Percentiles rank a stretch among this genome's conserved stretches.
Evolutionary conservation across 2,797 vertebrate genomes (phyloP).

Genomic region (Sebastes flavidus): DNA sequence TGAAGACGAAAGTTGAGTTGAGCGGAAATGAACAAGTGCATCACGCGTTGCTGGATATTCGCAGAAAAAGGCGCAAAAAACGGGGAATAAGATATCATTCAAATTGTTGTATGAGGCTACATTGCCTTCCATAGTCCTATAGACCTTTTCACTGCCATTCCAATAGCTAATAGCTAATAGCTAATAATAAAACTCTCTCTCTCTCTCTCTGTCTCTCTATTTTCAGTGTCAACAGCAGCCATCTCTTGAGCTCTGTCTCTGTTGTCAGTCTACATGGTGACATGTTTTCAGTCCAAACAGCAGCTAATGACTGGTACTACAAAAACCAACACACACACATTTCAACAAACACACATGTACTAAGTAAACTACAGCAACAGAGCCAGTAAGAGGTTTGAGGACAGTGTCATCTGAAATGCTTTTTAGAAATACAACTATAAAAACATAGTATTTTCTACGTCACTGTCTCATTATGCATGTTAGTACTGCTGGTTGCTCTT

Average conservation of each 20-base stretch:
- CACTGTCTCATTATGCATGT: background rate
- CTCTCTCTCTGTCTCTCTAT: background rate
- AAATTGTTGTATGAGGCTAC: no score
- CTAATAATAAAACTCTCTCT: background rate
- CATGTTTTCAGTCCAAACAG: conserved; percentile 21
- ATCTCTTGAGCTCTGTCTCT: background rate
- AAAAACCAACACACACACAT: background rate
- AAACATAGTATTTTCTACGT: no score
- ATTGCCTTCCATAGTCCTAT: no score
- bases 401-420: background rate
- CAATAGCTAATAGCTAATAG: no score
- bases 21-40: no score
- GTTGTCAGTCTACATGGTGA: background rate
- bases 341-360: background rate
- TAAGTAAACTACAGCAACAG: background rate
- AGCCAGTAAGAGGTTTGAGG: no score
- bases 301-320: background rate
- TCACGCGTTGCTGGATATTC: no score
- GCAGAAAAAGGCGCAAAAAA: no score
- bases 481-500: background rate
- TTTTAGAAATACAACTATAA: no score
- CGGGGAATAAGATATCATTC: rapidly evolving
- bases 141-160: no score
- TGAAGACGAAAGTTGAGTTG: no score
- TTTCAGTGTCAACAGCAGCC: background rate